These are phyloP conservation scores for Porites lutea DNA, from an alignment of 64 coral and sea anemone species.

Conservation along the genomic window DNA sequence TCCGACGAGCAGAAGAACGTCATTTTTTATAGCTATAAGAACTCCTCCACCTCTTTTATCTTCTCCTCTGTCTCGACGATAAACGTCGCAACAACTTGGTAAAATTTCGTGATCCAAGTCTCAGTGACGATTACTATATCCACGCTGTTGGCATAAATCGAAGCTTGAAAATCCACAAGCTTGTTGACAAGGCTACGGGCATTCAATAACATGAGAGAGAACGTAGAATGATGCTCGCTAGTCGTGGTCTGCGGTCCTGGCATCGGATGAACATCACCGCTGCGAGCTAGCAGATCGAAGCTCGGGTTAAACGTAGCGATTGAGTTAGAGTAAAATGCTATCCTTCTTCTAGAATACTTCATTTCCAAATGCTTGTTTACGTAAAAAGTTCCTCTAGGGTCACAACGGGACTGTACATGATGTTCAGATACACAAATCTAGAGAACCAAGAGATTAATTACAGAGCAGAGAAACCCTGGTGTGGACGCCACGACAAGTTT, in stretches of 20 bases:
- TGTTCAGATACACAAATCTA: no score
- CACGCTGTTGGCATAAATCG: conserved; percentile 8
- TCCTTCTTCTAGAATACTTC: background rate
- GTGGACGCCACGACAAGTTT: no score
- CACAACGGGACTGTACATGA: no score
- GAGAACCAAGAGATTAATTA: no score
- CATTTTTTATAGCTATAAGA: conserved; percentile 11
- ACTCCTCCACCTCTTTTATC: conserved; percentile 37
- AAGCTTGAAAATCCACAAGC: conserved; percentile 17
- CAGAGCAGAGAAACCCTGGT: no score
- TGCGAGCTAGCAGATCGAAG: background rate
- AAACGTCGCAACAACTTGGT: background rate
- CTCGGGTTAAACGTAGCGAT: conserved; percentile 23
- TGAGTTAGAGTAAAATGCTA: conserved; percentile 13
- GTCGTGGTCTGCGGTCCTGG: background rate
- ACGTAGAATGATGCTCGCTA: background rate
- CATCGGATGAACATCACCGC: conserved; percentile 18
- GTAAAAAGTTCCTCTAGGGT: background rate
- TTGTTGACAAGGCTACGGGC: background rate
- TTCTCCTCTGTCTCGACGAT: conserved; percentile 24
- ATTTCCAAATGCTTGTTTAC: background rate
- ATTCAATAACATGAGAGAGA: conserved; percentile 22
- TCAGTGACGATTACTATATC: conserved; percentile 6
- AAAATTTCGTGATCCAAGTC: conserved; percentile 32
- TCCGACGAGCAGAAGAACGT: background rate